A percentile compares a stretch with the other conserved stretches of the same genome.
phyloP scores from a whole-genome alignment of 2,888 invertebrate species.

The Andrena dorsata region DNA sequence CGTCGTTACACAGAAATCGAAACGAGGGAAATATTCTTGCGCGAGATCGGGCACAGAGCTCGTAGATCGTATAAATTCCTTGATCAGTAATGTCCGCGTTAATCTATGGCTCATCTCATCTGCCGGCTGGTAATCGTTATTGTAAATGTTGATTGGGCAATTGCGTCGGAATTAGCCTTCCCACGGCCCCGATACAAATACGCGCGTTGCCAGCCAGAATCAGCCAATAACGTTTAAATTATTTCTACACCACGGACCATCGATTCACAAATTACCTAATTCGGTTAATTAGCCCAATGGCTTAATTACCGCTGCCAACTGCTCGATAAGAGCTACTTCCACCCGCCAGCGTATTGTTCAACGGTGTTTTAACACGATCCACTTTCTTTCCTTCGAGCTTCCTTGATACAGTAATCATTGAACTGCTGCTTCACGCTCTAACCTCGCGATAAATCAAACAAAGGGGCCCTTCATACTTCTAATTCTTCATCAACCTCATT shows the following conservation, averaged over 20 bases:
- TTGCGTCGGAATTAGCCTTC: constrained; percentile 72
- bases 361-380: not conserved
- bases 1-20: not conserved
- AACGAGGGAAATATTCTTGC: not conserved
- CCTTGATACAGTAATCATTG: too few relatives aligned
- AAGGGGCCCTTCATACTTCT: too few relatives aligned
- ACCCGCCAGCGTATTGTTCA: not conserved
- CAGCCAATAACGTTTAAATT: constrained; percentile 62
- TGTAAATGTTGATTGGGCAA: constrained; percentile 76
- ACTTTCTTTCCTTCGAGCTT: not conserved
- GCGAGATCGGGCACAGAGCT: not conserved
- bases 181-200: constrained; percentile 58
- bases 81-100: constrained; percentile 13
- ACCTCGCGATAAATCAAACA: too few relatives aligned
- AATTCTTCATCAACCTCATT: too few relatives aligned
- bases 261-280: constrained; percentile 81
- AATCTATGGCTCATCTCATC: constrained; percentile 45
- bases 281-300: constrained; percentile 83
- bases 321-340: constrained; percentile 20
- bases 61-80: not conserved
- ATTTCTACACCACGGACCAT: constrained; percentile 70
- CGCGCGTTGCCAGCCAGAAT: constrained; percentile 39
- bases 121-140: constrained; percentile 61
- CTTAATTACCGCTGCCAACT: constrained; percentile 76
- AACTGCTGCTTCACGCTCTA: too few relatives aligned